Evolutionary conservation across 1,140 invertebrate species (phyloP), one percentile per base, ranked within the genome.

Genomic region (Hyposmocoma kahamanoa): DNA sequence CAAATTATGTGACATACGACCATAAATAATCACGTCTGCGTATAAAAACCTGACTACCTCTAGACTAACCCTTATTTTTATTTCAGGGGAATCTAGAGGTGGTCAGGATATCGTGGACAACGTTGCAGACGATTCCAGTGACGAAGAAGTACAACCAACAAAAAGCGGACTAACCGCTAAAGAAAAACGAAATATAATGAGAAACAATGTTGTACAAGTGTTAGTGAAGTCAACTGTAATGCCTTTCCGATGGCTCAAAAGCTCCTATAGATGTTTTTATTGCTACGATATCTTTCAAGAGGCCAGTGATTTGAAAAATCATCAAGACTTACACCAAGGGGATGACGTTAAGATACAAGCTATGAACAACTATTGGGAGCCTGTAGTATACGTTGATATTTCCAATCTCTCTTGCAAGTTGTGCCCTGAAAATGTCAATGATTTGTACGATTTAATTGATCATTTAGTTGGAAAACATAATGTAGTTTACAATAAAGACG

Each of bases 251-350:
- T 83, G 79, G 79, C 51, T 80, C 0, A 79, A 81, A 47, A 83
- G 75, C 44, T 77, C 71, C 4, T 84, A 81, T 44, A 55, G 77
- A 42, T 84, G 81, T 45, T 84, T 83, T 32, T 84, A 83, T 48
- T 84, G 81, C 47, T 80, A 81, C 54, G 75, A 80, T n/a, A 81
- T 80, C 21, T 83, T 81, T 22, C 68, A 76, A 65, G 77, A 84
- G 22, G 64, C 67, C 0, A 65, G 67, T 0, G 77, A 83, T 1
- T 45, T 84, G 18, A 78, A 79, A 32, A 59, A 36, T 13, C 81
- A 84, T 43, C 76, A 82, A 22, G 42, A 49, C 13, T 36, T 46
- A 0, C 81, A 84, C 38, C 15, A 51, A 0, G 72, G 64, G 2
- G 70, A 81, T 20, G 63, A 67, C n/a, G 46, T 75, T 9, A 82